Evolutionary conservation across 2,888 invertebrate species (phyloP), one percentile per base, ranked within the genome.

Genomic region (Caenorhabditis sp.): DNA sequence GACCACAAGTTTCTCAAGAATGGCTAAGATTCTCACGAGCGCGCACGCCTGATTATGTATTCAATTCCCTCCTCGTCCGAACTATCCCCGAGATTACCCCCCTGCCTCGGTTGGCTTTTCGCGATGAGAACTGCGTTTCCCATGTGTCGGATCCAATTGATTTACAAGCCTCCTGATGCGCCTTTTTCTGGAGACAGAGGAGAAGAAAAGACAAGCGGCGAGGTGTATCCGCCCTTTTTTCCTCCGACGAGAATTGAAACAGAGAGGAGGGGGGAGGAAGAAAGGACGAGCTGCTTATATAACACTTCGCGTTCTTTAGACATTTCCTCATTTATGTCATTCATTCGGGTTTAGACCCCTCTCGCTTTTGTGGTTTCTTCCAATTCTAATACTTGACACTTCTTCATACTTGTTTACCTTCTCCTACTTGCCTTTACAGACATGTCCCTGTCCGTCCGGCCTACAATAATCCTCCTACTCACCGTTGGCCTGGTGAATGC

Each of bases 141-240:
- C 66, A 66, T 56, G 66, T 58, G 66, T 66, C 66, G 66, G 58
- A 41, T 58, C 50, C 13, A 50, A 66, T 66, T 66, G 66, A 66
- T 58, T 66, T 66, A 58, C 50, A 58, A 56, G 66, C 56, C 56
- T 56, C 15, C 58, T 66, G 66, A 66, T 50, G 66, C 58, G 66
- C 50, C 37, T 45, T 63, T 62, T 63, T 48, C 27, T 15, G 35
- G 17, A 24, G 13, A 39, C n/a, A 26, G 27, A 30, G 2, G 37
- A 17, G 27, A n/a, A 30, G 46, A 55, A 53, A 55, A 45, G 35
- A 35, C 13, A 35, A n/a, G n/a, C n/a, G n/a, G n/a, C n/a, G 52
- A 52, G 53, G 41, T 62, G 63, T 63, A 39, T 32, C 53, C 65
- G 65, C 65, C 65, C 65, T 56, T 65, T 65, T 35, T 13, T n/a